Evolutionary conservation across 2,797 vertebrate genomes (phyloP), one percentile per base, ranked within the genome.

Genomic region (Danio tinwini): DNA sequence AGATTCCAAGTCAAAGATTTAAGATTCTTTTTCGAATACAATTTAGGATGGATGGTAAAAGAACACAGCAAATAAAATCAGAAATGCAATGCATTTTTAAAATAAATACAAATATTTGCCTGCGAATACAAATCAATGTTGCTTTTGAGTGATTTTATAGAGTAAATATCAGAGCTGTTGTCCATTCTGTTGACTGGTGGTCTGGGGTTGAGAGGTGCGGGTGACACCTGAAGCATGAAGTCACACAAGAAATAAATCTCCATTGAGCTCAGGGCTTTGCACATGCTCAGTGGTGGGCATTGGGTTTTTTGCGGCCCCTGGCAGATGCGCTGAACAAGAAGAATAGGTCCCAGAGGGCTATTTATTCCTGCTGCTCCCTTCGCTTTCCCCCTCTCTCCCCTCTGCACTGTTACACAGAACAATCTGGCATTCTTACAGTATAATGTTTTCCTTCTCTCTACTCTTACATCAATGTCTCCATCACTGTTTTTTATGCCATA

Each of bases 321-420:
- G 58, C 71, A 81, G 87, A 85, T 86, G 89, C 90, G 86, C 40
- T 76, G 86, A 90, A 89, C 83, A 91, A 92, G 92, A 93, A 85
- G 47, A 89, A 93, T 93, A 86, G 84, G 88, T 92, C 92, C 91
- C 92, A 53, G 63, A 84, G 88, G 92, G 76, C 84, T 86, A 86
- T 93, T 93, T 93, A 91, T 92, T 92, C 89, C 88, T 77, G 88
- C 86, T 83, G 84, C 86, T 81, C 82, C 63, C 75, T 88, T 84
- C 37, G 2, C 49, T 74, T 52, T 65, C 59, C 58, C 52, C 49
- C 76, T 62, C 64, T 47, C 49, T 75, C 71, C 64, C 75, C 68
- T 65, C 37, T 64, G 67, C 83, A 67, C 56, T 67, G 44, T 7
- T 74, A 69, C 78, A 58, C 42, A 50, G 55, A 74, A 80, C 59